Base-by-base conservation (phyloP, 2,797 vertebrate genomes). In the Argya squamiceps region DNA sequence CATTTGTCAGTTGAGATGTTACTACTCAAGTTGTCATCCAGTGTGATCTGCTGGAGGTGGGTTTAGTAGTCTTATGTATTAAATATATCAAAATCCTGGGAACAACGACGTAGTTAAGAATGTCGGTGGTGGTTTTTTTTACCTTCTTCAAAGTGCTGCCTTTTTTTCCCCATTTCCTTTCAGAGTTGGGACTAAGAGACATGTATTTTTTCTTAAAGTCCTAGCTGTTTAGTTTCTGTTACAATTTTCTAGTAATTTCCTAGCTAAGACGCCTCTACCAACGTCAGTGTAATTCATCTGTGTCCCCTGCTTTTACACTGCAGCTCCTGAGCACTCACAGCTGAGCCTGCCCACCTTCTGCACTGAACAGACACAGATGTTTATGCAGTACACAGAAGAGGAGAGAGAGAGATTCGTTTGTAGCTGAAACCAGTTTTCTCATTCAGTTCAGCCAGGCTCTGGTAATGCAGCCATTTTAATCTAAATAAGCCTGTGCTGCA, bases 401-500 rank as follows among this genome's bases (percentile, higher is more conserved):
- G 26, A 29, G 29, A 53, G 22, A 53, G 22, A 53, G 88, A 91
- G 86, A 93, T 95, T 96, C 88, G 81, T 47, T 88, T 78, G 76
- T 52, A 73, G 67, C 56, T 68, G 70, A 88, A 81, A 59, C 74
- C 82, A 41, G 62, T 85, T 88, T 93, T 97, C 88, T 95, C 39
- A 73, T 92, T 92, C 84, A 79, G 74, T 84, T 79, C 59, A 84
- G 70, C 62, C 67, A 30, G 85, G 77, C 80, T 90, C 44, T 65
- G 47, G 70, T 81, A 75, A 73, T 37, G 67, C 85, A 82, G 55
- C 74, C 85, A 52, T 95, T 94, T 96, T 87, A 96, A 96, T 93
- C 92, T 80, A 15, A 41, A 2, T 56, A 74, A 88, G 44, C 67
- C 92, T 18, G 34, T 21, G 2, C 87, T 30, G 75, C 79, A 44